These are phyloP conservation scores for Tetramorium alpestre DNA, from an alignment of 1,140 invertebrate species.

Conservation along the genomic window DNA sequence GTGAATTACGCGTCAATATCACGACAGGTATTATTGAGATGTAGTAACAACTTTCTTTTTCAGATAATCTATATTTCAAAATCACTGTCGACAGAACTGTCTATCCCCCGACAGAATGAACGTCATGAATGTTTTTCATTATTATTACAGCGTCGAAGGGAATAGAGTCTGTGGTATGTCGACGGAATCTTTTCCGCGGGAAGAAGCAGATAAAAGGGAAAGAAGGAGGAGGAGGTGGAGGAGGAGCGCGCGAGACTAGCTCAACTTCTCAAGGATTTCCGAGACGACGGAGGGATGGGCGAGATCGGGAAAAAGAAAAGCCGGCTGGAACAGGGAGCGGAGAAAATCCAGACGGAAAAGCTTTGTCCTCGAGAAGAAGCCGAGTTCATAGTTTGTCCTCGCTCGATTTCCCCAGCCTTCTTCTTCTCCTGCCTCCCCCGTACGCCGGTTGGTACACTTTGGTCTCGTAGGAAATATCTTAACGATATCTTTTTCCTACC, in stretches of 20 bases:
- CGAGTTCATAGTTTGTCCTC: slow-evolving; percentile 76
- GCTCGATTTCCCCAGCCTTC: slow-evolving; percentile 78
- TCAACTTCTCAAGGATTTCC: slow-evolving; percentile 76
- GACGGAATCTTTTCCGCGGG: slow-evolving; percentile 62
- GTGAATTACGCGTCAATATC: neutral
- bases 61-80: neutral
- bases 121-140: slow-evolving; percentile 64
- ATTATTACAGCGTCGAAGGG: slow-evolving; percentile 63
- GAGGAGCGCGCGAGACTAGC: slow-evolving; percentile 58
- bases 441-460: slow-evolving; percentile 68
- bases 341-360: slow-evolving; percentile 72
- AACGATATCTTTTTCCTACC: slow-evolving; percentile 68
- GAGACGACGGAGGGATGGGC: slow-evolving; percentile 59
- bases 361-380: slow-evolving; percentile 79
- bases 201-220: slow-evolving; percentile 52
- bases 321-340: slow-evolving; percentile 42
- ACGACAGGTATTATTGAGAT: neutral
- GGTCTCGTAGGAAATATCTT: slow-evolving; percentile 74
- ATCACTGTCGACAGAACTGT: slow-evolving; percentile 6
- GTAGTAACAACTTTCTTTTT: neutral
- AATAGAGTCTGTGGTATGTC: slow-evolving; percentile 65
- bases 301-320: slow-evolving; percentile 48
- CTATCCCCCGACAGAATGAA: slow-evolving; percentile 52
- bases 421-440: too few species aligned
- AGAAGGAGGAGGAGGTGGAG: neutral